These are phyloP conservation scores for Oryzias javanicus DNA, from an alignment of 2,113 vertebrate species.

Conservation along the genomic window DNA sequence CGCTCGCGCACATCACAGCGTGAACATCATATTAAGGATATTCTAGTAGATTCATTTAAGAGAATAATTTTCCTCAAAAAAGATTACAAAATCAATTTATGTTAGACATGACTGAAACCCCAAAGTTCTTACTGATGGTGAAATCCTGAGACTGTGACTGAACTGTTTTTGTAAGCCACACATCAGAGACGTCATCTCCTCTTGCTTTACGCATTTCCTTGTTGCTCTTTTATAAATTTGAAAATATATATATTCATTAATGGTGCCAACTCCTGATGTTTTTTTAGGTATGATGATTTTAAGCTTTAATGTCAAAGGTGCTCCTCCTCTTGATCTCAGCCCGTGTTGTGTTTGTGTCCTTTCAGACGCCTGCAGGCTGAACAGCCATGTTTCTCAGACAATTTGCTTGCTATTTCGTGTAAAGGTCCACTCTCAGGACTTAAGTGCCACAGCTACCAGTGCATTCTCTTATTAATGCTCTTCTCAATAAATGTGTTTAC, in stretches of 20 bases:
- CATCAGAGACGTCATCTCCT: conserved; percentile 15
- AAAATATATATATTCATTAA: conserved; percentile 24
- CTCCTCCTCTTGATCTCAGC: conserved; percentile 54
- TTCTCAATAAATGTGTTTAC: conserved; percentile 72
- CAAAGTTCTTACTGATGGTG: neutral
- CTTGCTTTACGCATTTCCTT: conserved; percentile 37
- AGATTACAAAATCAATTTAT: too few species aligned
- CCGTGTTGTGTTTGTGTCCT: conserved; percentile 39
- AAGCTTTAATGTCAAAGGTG: conserved; percentile 71
- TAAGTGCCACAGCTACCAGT: conserved; percentile 59
- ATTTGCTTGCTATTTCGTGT: conserved; percentile 47
- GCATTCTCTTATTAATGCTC: conserved; percentile 55
- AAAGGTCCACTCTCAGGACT: conserved; percentile 59
- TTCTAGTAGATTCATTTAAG: too few species aligned
- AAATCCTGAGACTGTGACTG: conserved; percentile 8
- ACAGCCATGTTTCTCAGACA: conserved; percentile 20
- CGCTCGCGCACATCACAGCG: too few species aligned
- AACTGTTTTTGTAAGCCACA: conserved; percentile 25
- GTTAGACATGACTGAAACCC: too few species aligned
- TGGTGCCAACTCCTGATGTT: conserved; percentile 57
- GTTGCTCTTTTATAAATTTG: conserved; percentile 33
- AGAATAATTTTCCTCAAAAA: too few species aligned
- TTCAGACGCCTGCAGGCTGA: conserved; percentile 24
- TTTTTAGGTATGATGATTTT: conserved; percentile 39
- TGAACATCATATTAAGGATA: too few species aligned